Conservation (phyloP, 2,113 vertebrate genomes). For the Atractosteus spatula region DNA sequence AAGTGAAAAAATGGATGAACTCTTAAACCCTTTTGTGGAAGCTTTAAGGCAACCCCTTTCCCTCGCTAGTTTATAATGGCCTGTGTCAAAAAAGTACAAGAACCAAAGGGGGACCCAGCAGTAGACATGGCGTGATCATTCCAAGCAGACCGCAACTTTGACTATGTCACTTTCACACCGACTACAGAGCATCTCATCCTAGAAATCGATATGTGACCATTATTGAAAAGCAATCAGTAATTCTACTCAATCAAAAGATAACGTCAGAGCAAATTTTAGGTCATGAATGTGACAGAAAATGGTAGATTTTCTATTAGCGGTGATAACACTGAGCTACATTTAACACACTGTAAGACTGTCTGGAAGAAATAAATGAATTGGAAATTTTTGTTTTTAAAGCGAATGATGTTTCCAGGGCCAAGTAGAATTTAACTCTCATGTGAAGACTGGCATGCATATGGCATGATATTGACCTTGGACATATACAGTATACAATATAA, state of each 20-base stretch:
- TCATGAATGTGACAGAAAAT: background rate
- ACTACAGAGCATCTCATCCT: background rate
- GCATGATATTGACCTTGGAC: no score
- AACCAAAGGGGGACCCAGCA: no score
- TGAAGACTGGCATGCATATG: no score
- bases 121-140: background rate
- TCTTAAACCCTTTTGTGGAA: no score
- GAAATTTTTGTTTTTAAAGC: background rate
- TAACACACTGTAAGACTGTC: background rate
- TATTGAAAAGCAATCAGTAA: background rate
- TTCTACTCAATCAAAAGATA: background rate
- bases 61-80: no score
- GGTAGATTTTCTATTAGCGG: background rate
- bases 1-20: no score
- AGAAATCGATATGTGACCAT: background rate
- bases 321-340: background rate
- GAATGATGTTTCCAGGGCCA: background rate
- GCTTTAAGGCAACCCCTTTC: no score
- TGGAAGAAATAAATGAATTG: background rate
- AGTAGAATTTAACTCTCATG: no score
- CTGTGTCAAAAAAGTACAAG: no score
- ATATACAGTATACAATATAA: no score
- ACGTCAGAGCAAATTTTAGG: background rate
- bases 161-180: no score
- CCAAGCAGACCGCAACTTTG: no score